A percentile compares a stretch with the other conserved stretches of the same genome.
These are phyloP conservation scores for Pseudopodoces humilis DNA, from an alignment of 2,113 vertebrate species.

Conservation along the genomic window DNA sequence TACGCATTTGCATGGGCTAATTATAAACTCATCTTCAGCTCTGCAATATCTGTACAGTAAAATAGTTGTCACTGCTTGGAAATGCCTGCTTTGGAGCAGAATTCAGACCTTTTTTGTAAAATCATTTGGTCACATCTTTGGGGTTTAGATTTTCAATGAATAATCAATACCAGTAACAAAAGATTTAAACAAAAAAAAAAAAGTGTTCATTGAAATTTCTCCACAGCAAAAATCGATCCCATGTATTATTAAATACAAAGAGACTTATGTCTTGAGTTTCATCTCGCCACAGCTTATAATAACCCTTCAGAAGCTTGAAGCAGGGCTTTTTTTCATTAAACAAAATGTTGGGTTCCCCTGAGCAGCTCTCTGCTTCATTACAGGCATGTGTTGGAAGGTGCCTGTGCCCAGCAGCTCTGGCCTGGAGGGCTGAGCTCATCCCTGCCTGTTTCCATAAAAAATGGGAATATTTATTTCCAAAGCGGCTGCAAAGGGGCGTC, in stretches of 20 bases:
- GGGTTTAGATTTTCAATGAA: constrained; percentile 7
- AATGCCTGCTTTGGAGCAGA: neutral
- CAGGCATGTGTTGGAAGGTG: neutral
- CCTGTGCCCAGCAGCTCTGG: neutral
- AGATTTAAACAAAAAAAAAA: neutral
- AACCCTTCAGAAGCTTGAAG: constrained; percentile 6
- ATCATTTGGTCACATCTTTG: neutral
- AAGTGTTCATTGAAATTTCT: neutral
- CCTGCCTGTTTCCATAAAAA: neutral
- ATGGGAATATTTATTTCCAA: neutral
- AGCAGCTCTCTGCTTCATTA: neutral
- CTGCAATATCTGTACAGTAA: neutral
- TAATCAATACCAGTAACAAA: neutral
- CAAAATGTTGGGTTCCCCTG: neutral
- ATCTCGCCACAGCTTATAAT: neutral
- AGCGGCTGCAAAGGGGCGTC: neutral
- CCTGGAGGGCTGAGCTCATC: neutral
- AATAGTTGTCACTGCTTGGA: neutral
- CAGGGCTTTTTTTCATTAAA: neutral
- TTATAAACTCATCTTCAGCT: neutral
- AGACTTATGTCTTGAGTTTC: constrained; percentile 1
- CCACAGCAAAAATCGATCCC: neutral
- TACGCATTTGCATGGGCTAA: neutral
- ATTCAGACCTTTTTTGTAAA: neutral
- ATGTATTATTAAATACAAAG: constrained; percentile 20